A percentile compares a stretch with the other conserved stretches of the same genome.
Conservation (phyloP, 2,888 invertebrate species). For the Amiota communis region DNA sequence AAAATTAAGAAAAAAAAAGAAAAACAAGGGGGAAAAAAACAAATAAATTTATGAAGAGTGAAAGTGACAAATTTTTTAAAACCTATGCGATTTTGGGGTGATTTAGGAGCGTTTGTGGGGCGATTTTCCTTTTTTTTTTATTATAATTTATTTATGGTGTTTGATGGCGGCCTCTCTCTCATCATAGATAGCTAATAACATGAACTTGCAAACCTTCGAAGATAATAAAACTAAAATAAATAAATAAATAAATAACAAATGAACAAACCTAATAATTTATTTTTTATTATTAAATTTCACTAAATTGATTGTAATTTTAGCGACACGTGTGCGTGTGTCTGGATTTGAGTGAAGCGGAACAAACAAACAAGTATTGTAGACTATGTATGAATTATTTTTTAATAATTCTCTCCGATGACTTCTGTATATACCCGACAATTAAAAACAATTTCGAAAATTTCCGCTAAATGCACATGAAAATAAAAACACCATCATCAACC, state of each 20-base stretch:
- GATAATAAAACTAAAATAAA: not conserved
- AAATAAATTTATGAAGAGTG: not conserved
- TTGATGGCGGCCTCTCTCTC: not conserved
- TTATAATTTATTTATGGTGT: not conserved
- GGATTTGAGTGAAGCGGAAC: not conserved
- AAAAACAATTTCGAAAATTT: conserved; percentile 23
- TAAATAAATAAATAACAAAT: not conserved
- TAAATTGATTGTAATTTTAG: not conserved
- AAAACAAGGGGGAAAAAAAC: not conserved
- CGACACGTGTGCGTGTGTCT: not conserved
- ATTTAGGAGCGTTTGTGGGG: not conserved
- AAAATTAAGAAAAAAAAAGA: not conserved
- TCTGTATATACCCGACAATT: not conserved
- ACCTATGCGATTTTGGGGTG: too few relatives aligned
- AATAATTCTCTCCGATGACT: not conserved
- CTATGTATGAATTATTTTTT: conserved; percentile 1
- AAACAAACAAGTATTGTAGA: too few relatives aligned
- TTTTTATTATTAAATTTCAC: conserved; percentile 6
- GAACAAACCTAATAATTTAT: too few relatives aligned
- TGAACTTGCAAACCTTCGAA: not conserved
- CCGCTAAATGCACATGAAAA: not conserved
- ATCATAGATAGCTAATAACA: not conserved
- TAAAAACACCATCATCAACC: not conserved
- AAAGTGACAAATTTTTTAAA: conserved; percentile 13
- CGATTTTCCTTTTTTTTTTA: not conserved